Percentiles rank a stretch among this genome's conserved stretches.
Conservation (phyloP, 2,888 invertebrate genomes). For the Nomada fabriciana region DNA sequence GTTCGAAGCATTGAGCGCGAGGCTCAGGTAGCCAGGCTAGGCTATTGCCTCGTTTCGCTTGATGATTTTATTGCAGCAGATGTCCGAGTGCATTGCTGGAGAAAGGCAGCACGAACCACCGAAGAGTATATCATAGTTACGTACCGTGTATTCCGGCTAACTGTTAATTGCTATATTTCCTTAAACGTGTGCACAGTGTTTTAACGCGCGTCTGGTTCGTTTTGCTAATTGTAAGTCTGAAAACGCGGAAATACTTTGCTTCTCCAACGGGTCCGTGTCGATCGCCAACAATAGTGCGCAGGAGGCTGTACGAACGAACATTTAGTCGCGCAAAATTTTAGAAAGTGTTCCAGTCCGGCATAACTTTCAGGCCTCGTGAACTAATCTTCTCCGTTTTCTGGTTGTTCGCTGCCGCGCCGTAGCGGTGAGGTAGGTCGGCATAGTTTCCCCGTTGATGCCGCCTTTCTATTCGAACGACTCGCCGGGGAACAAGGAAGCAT, state of each 20-base stretch:
- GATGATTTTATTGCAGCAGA: conserved; percentile 31
- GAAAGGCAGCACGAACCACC: conserved; percentile 8
- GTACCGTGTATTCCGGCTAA: too few species aligned
- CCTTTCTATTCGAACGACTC: conserved; percentile 72
- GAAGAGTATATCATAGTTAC: background rate
- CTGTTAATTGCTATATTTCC: too few species aligned
- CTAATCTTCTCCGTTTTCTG: conserved; percentile 63
- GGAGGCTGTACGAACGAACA: conserved; percentile 11
- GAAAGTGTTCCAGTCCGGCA: conserved; percentile 42
- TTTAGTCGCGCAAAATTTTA: conserved; percentile 48
- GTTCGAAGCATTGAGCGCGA: background rate
- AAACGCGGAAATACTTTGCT: background rate
- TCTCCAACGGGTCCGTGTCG: conserved; percentile 15
- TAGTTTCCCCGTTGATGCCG: conserved; percentile 59
- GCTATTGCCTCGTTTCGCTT: conserved; percentile 6
- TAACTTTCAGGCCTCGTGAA: conserved; percentile 50
- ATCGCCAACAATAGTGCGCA: background rate
- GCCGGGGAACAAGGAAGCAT: conserved; percentile 69
- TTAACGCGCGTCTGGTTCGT: too few species aligned
- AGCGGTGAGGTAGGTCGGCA: conserved; percentile 66
- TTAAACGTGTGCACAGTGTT: too few species aligned
- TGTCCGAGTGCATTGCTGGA: background rate
- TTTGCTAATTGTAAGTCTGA: too few species aligned
- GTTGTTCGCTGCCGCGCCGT: conserved; percentile 21
- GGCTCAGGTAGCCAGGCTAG: background rate